phyloP scores from a whole-genome alignment of 30 jellyfish, hydroid and myxozoan species.

The Turritopsis rubra region DNA sequence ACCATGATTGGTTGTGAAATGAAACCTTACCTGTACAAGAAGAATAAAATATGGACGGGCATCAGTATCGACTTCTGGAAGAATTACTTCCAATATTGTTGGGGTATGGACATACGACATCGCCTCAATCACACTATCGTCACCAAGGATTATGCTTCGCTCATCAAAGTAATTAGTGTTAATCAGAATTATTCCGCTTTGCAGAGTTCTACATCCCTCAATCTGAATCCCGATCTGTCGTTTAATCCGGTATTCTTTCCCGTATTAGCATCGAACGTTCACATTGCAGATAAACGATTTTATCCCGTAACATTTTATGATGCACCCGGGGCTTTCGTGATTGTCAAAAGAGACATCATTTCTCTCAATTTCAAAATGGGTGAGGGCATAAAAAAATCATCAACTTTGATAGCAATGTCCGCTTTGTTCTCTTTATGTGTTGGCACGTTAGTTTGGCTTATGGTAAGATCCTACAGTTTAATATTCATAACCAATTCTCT shows the following conservation, averaged over 20 bases:
- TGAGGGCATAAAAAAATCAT: background rate
- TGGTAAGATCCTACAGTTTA: background rate
- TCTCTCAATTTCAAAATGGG: background rate
- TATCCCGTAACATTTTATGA: background rate
- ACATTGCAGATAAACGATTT: background rate
- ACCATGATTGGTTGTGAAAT: conserved; percentile 1
- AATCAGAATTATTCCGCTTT: background rate
- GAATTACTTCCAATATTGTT: background rate
- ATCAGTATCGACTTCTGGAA: background rate
- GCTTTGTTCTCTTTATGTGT: background rate
- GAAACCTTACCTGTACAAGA: background rate
- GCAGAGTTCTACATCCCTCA: background rate
- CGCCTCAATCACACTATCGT: too few relatives aligned
- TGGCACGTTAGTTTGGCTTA: background rate
- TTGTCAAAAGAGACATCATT: background rate
- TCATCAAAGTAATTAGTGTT: background rate
- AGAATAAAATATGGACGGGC: background rate
- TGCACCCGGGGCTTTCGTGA: conserved; percentile 16
- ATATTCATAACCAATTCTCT: too few relatives aligned
- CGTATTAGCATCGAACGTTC: background rate
- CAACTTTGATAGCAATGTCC: background rate
- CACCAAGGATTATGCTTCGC: background rate
- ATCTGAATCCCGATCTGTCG: background rate
- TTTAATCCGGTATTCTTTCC: background rate
- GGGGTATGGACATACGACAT: background rate